These are phyloP conservation scores for Haliclona indistincta DNA, from an alignment of 37 sponge, comb jelly and placozoan species.

Conservation along the genomic window DNA sequence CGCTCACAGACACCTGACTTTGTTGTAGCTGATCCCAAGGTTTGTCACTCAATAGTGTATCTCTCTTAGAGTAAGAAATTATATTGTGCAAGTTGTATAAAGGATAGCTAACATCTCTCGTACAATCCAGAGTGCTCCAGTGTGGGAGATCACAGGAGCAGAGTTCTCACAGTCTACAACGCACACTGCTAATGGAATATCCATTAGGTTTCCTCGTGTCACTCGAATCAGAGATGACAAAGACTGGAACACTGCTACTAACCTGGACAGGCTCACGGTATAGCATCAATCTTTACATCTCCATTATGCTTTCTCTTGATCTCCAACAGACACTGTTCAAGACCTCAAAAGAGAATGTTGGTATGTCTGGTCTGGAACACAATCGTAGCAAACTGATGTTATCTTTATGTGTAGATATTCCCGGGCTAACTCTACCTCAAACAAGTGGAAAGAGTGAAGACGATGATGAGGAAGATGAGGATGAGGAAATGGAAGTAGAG, in stretches of 20 bases:
- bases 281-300: background rate
- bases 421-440: constrained; percentile 13
- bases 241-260: constrained; percentile 93
- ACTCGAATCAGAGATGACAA: constrained; percentile 97
- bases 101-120: too few relatives aligned
- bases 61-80: background rate
- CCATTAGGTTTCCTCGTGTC: constrained; percentile 95
- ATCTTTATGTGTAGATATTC: constrained; percentile 25
- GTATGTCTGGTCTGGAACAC: constrained; percentile 5
- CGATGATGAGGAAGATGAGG: constrained; percentile 7
- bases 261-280: constrained; percentile 87
- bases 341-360: constrained; percentile 58
- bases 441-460: constrained; percentile 3
- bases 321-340: constrained; percentile 40
- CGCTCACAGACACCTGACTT: constrained; percentile 85
- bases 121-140: constrained; percentile 66
- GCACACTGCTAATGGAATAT: constrained; percentile 95
- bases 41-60: background rate
- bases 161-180: constrained; percentile 88
- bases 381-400: background rate
- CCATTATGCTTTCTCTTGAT: background rate
- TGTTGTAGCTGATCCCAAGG: constrained; percentile 91
- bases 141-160: constrained; percentile 98
- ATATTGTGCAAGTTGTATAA: background rate
- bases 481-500: constrained; percentile 33